These are phyloP conservation scores for Neodontobutis hainanensis DNA, from an alignment of 2,113 vertebrate species.

Conservation along the genomic window DNA sequence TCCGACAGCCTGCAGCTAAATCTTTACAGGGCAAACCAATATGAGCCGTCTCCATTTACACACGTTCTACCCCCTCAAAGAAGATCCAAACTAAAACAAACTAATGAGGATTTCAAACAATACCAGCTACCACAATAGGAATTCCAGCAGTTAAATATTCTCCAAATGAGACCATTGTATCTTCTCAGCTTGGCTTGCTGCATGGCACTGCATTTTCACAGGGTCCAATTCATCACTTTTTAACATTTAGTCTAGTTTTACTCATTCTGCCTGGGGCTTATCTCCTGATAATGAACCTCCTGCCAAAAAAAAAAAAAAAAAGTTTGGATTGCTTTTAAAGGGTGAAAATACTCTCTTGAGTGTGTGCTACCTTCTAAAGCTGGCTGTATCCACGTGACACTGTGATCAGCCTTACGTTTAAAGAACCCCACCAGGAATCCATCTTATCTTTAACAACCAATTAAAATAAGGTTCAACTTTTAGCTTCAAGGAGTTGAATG, in stretches of 20 bases:
- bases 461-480: too few relatives aligned
- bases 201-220: background rate
- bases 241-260: conserved; percentile 11
- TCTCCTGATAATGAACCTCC: conserved; percentile 13
- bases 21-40: conserved; percentile 28
- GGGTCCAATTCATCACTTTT: conserved; percentile 6
- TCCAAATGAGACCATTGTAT: background rate
- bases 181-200: conserved; percentile 8
- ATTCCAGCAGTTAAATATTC: conserved; percentile 9
- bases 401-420: background rate
- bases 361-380: background rate
- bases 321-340: conserved; percentile 8
- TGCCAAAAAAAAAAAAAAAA: conserved; percentile 4
- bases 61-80: conserved; percentile 32
- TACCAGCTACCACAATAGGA: background rate
- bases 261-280: conserved; percentile 1
- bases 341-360: conserved; percentile 2
- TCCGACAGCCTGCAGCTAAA: conserved; percentile 39
- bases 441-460: too few relatives aligned
- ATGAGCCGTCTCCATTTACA: conserved; percentile 30
- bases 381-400: background rate
- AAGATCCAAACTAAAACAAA: conserved; percentile 17
- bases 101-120: conserved; percentile 12
- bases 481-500: too few relatives aligned
- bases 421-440: too few relatives aligned